Conservation (phyloP, 2,797 vertebrate genomes). For the Lophius americanus region DNA sequence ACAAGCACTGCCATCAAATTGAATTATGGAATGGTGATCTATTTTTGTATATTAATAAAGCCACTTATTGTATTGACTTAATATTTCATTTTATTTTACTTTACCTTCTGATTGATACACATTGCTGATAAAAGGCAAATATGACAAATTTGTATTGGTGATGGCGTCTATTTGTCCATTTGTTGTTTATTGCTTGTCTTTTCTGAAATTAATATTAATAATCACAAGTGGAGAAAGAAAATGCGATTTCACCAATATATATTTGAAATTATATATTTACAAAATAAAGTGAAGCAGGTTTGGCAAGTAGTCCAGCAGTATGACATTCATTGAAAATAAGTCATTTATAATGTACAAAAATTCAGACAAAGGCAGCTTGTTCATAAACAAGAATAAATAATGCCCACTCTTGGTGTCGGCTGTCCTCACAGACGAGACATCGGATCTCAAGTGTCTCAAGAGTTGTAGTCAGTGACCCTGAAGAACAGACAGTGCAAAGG, state of each 20-base stretch:
- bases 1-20: no score
- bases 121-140: no score
- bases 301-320: constrained; percentile 29
- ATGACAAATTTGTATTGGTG: neutral
- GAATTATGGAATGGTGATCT: no score
- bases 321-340: constrained; percentile 67
- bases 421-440: constrained; percentile 40
- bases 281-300: constrained; percentile 67
- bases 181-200: neutral
- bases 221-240: neutral
- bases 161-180: neutral
- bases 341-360: constrained; percentile 71
- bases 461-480: constrained; percentile 14
- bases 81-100: no score
- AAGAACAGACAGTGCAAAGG: constrained; percentile 55
- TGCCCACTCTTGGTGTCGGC: constrained; percentile 25
- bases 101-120: no score
- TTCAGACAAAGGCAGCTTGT: constrained; percentile 75
- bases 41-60: no score
- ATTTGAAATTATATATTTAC: constrained; percentile 65
- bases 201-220: neutral
- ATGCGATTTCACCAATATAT: constrained; percentile 43
- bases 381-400: constrained; percentile 33
- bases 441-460: constrained; percentile 33
- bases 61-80: no score